Base-by-base conservation (phyloP, 1,140 invertebrate species). In the Lasaia peninsularis region DNA sequence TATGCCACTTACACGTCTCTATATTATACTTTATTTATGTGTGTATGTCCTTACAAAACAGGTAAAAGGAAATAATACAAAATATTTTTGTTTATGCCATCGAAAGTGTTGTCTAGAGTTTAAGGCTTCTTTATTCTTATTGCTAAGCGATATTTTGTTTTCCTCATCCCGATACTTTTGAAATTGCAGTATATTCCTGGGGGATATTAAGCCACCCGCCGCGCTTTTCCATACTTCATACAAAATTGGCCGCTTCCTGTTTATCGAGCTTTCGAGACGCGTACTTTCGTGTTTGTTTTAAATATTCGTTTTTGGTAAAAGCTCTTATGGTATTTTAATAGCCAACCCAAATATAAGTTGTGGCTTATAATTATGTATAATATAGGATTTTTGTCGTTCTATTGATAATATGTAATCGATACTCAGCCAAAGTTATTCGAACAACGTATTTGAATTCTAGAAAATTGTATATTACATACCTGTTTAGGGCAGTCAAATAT, bases 181-280 rank as follows among this genome's bases (percentile, higher is more conserved):
- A 73, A 73, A 73, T 73, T 68, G 68, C 71, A 73, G 59, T 71
- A 62, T 73, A 74, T 69, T 74, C 71, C 71, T 71, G 56, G 48
- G 71, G 71, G 71, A 74, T 71, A 74, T 71, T 74, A 74, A 65
- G 65, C 69, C 69, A 65, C 71, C 71, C 68, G 68, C 60, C 64
- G 71, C 62, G 68, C 65, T 71, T 69, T 66, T 62, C 63, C 68
- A 54, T 73, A 61, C 57, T 73, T 71, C 56, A 64, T 62, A 65
- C 63, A 57, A 73, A 73, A 73, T 73, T 64, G 69, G 53, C 60
- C 63, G 64, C 60, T 73, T 73, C 68, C 71, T 74, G 71, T 71
- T 71, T 71, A 71, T 71, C 60, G 64, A 63, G 52, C 56, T 50
- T 57, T 35, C 52, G 56, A 67, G 40, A 44, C 40, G 20, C 20